Base-by-base conservation (phyloP, 92 coral and sea anemone species). In the Phenganax stokvisi region DNA sequence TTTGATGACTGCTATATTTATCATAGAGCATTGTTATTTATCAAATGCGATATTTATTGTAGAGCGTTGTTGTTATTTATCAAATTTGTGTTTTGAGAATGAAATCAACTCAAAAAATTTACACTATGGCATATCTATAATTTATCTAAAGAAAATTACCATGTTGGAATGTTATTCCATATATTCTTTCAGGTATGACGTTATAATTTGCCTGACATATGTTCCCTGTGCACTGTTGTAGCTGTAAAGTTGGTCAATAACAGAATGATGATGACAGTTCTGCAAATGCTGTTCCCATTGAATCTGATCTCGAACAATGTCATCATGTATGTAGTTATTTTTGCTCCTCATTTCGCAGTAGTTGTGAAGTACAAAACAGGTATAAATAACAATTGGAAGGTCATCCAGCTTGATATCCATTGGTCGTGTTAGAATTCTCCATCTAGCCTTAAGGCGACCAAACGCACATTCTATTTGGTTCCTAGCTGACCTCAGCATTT, bases 301-400 rank as follows among this genome's bases (percentile, higher is more conserved):
- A 44, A 82, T 82, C 28, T 72, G 80, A 15, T 16, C 13, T 13
- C 70, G 69, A 47, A 82, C 85, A 37, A 64, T 13, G 53, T 82
- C 80, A 60, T 74, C 74, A 27, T 82, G 70, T 54, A 82, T 67
- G 13, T 27, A 8, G 72, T 67, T 54, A 20, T 60, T 74, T 10
- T 20, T 72, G 25, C 79, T 70, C 53, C 63, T 68, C 69, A 73
- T 54, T 74, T 83, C 85, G 74, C 85, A 83, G 52, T 72, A 44
- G 81, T 83, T 83, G 71, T 83, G 85, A n/a, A 79, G 74, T 25
- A 65, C 62, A 65, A 79, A 79, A 30, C 83, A 79, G 28, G 83
- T 27, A 63, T 57, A 81, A 25, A 67, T 67, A 10, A 67, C 53
- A 31, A 16, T 67, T 28, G 72, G 72, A 67, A 67, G 72, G 53